These are phyloP conservation scores for Daubentonia madagascariensis DNA, from an alignment of 2,113 vertebrate genomes.

Conservation along the genomic window DNA sequence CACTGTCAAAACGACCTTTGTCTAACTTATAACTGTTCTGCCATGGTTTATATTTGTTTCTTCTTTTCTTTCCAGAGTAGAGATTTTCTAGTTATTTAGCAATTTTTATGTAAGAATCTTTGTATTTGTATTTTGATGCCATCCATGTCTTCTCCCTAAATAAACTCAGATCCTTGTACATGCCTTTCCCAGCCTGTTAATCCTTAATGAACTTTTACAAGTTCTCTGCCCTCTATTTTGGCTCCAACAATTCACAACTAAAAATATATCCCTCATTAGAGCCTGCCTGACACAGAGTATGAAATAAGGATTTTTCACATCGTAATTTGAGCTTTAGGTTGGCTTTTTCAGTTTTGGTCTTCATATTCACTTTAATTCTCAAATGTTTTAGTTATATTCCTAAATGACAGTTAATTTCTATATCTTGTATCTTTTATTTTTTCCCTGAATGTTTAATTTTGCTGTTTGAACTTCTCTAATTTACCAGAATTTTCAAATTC, in stretches of 20 bases:
- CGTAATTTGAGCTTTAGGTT: neutral
- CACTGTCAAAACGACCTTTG: neutral
- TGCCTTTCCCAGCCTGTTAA: neutral
- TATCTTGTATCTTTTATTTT: neutral
- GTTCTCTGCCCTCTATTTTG: neutral
- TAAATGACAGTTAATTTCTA: neutral
- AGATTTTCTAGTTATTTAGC: constrained; percentile 23
- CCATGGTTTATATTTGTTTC: neutral
- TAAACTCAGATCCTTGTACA: neutral
- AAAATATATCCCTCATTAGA: neutral
- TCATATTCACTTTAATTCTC: neutral
- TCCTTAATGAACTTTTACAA: neutral
- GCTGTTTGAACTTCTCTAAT: neutral
- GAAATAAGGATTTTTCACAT: neutral
- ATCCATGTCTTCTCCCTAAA: neutral
- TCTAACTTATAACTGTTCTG: neutral
- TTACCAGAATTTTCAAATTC: constrained; percentile 11
- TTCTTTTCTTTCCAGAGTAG: neutral
- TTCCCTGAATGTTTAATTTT: constrained; percentile 23
- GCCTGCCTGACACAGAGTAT: neutral
- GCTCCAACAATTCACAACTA: neutral
- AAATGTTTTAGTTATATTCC: neutral
- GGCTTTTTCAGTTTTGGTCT: neutral
- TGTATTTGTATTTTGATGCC: neutral
- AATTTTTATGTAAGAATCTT: neutral